These are phyloP conservation scores for Corticium candelabrum DNA, from an alignment of 37 sponge, comb jelly and placozoan genomes.

Conservation along the genomic window DNA sequence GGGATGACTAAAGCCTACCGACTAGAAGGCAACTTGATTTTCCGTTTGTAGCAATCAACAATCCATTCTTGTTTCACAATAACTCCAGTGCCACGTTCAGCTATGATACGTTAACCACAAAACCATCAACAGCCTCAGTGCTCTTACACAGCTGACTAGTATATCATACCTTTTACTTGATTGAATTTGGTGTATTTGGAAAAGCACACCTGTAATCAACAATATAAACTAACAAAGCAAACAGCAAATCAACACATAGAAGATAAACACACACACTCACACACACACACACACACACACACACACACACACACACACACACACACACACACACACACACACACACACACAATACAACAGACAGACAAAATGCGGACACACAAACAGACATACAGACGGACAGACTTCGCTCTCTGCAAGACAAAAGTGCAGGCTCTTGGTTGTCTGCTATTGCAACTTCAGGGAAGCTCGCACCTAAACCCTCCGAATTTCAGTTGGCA, in stretches of 20 bases:
- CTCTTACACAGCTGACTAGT: not conserved
- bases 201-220: slow-evolving; percentile 69
- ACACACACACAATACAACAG: too few species aligned
- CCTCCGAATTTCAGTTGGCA: not conserved
- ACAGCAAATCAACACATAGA: too few species aligned
- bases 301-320: not conserved
- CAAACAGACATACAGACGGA: too few species aligned
- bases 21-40: slow-evolving; percentile 35
- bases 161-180: slow-evolving; percentile 37
- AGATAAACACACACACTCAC: too few species aligned
- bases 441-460: too few species aligned
- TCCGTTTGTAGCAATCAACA: slow-evolving; percentile 37
- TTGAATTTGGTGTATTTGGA: slow-evolving; percentile 87
- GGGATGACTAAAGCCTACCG: slow-evolving; percentile 22
- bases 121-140: not conserved
- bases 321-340: not conserved
- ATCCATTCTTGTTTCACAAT: slow-evolving; percentile 75
- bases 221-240: too few species aligned
- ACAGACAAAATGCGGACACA: too few species aligned
- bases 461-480: not conserved
- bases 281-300: not conserved
- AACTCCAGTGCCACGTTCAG: slow-evolving; percentile 17
- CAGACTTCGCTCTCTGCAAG: too few species aligned
- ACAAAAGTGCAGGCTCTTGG: too few species aligned
- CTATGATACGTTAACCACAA: too few species aligned